phyloP scores from a whole-genome alignment of 2,113 vertebrate genomes.

The Vireo altiloquus region DNA sequence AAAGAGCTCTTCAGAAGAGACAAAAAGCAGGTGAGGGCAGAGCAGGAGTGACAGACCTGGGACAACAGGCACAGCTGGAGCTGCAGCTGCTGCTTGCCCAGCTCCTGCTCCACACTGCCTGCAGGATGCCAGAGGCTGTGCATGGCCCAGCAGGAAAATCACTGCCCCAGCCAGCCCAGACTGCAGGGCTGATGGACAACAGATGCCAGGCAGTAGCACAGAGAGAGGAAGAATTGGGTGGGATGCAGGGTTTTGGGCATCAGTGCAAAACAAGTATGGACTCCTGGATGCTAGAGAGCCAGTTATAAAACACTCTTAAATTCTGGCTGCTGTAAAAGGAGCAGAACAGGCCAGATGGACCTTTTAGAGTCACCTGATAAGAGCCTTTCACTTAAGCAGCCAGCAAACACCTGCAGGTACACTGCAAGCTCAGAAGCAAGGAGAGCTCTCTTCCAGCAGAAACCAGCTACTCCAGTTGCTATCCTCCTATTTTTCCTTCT shows the following conservation, averaged over 20 bases:
- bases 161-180: background rate
- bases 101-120: background rate
- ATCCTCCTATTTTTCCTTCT: background rate
- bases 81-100: background rate
- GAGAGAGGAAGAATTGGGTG: background rate
- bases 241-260: background rate
- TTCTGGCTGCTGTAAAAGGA: background rate
- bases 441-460: background rate
- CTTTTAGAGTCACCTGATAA: background rate
- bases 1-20: background rate
- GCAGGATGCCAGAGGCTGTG: background rate
- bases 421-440: background rate
- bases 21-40: background rate
- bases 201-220: background rate
- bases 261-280: background rate
- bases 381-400: background rate
- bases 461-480: background rate
- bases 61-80: background rate
- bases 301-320: background rate
- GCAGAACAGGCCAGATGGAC: background rate
- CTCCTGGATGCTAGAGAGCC: background rate
- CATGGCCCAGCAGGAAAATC: background rate
- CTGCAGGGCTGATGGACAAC: background rate
- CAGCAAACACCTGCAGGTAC: background rate
- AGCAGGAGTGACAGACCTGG: background rate